Evolutionary conservation across 2,797 vertebrate genomes (phyloP), one percentile per base, ranked within the genome.

Genomic region (Apogon hyalosoma): DNA sequence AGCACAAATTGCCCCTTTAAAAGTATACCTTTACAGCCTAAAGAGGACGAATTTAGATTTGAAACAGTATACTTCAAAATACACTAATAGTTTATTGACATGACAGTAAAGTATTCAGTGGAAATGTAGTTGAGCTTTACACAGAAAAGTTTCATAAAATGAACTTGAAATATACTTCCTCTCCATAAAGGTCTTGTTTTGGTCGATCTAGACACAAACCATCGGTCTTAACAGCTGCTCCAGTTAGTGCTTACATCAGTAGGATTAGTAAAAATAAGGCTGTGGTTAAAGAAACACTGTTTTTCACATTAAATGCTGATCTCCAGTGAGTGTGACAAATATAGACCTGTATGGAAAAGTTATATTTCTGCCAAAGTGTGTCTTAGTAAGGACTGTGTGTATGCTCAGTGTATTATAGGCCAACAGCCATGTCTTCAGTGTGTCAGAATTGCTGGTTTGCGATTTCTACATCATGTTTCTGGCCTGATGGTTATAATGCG

Each of bases 191-290:
- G 21, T 24, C 21, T 24, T 24, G 2, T 24, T 24, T 24, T 24
- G 21, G 21, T 24, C 21, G 2, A 24, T 24, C 21, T 24, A 24
- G 21, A 24, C 21, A 40, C 16, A 28, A 51, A 48, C 63, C 60
- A 49, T 63, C 47, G 38, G 14, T 16, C 41, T 11, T 13, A 74
- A 82, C 63, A 59, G 4, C 68, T 69, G 68, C 60, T 55, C 76
- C 63, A 78, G 80, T 66, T 74, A 63, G 79, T 36, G 77, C 67
- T 73, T 64, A 76, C 71, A 56, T 75, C 67, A 39, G 76, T 53
- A 16, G 63, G 60, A 50, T 69, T 31, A 2, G 21, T 65, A 50
- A 66, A 19, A 39, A 1, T 79, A 79, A 77, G 83, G 80, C 78
- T 63, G 41, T 5, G 57, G 28, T 77, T 57, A 55, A 71, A 63